phyloP scores from a whole-genome alignment of 2,797 vertebrate species.

The Echeneis naucrates region DNA sequence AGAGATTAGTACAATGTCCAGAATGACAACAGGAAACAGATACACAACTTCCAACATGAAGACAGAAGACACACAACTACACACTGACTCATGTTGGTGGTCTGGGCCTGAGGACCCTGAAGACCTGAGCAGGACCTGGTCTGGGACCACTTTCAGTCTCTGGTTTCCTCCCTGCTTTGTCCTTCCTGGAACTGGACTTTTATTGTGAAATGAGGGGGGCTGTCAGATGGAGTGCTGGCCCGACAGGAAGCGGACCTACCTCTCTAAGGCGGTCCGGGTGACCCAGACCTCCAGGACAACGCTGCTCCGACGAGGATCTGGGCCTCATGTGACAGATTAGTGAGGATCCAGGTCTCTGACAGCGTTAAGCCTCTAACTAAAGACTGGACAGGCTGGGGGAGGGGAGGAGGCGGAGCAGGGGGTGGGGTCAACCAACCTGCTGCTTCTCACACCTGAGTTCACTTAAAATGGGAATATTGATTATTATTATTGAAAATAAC shows the following conservation, averaged over 20 bases:
- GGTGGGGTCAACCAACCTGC: constrained; percentile 30
- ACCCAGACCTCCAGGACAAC: background rate
- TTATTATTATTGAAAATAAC: too few species aligned
- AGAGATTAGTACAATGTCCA: too few species aligned
- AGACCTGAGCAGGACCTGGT: too few species aligned
- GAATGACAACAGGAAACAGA: too few species aligned
- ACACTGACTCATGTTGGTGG: too few species aligned
- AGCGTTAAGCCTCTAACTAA: constrained; percentile 65
- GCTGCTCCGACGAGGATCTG: background rate
- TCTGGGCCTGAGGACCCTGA: too few species aligned
- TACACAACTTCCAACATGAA: too few species aligned
- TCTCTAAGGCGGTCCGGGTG: constrained; percentile 11
- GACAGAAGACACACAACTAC: too few species aligned
- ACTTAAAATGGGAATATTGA: too few species aligned
- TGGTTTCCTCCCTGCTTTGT: too few species aligned
- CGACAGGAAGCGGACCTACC: constrained; percentile 23
- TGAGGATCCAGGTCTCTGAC: constrained; percentile 36
- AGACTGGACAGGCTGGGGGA: constrained; percentile 49
- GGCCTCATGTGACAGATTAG: constrained; percentile 51
- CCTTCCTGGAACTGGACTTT: background rate
- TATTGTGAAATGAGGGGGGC: background rate
- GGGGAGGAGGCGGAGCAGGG: constrained; percentile 33
- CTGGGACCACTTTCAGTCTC: too few species aligned
- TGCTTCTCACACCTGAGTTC: background rate
- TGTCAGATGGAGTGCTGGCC: background rate